These are phyloP conservation scores for Echeneis naucrates DNA, from an alignment of 2,797 vertebrate species.

Conservation along the genomic window DNA sequence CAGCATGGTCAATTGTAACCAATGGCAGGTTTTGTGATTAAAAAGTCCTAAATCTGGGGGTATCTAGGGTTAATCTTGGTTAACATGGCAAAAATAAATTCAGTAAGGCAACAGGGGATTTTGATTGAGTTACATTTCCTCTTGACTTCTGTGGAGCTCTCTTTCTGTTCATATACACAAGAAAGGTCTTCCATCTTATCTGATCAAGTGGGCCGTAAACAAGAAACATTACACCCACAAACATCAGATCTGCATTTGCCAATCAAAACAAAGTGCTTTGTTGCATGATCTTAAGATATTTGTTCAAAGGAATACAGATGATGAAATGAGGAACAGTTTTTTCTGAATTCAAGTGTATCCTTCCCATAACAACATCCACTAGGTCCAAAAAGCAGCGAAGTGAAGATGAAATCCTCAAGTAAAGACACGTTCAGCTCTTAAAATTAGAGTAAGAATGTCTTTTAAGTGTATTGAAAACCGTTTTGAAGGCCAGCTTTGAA, in stretches of 20 bases:
- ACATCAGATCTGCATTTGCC: neutral
- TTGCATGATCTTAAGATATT: too few species aligned
- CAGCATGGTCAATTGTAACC: neutral
- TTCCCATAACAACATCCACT: conserved; percentile 15
- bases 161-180: conserved; percentile 42
- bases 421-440: too few species aligned
- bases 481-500: too few species aligned
- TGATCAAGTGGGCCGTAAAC: neutral
- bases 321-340: conserved; percentile 25
- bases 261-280: neutral
- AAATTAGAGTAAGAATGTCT: too few species aligned
- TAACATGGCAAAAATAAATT: conserved; percentile 23
- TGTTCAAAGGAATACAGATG: conserved; percentile 10
- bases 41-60: too few species aligned
- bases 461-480: too few species aligned
- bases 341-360: conserved; percentile 35
- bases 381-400: neutral
- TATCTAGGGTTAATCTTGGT: too few species aligned
- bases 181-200: conserved; percentile 7
- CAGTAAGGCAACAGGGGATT: conserved; percentile 27
- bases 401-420: neutral
- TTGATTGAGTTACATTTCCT: conserved; percentile 19
- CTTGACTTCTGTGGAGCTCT: too few species aligned
- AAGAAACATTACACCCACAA: conserved; percentile 28
- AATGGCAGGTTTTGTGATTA: neutral